Evolutionary conservation across 1,140 invertebrate species (phyloP), one percentile per base, ranked within the genome.

Genomic region (Papilio helenus): DNA sequence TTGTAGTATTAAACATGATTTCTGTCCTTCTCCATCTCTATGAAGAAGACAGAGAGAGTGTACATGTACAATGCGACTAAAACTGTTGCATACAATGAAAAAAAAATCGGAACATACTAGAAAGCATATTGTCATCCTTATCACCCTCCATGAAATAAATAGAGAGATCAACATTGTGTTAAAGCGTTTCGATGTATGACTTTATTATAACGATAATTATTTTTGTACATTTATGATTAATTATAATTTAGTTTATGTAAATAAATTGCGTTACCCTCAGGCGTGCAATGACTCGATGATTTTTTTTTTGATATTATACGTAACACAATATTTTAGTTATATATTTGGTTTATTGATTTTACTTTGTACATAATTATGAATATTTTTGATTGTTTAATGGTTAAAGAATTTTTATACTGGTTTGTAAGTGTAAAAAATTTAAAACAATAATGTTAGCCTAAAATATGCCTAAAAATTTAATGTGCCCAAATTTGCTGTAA

Each of bases 241-340:
- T 39, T 72, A 39, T 72, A 55, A n/a, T 18, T 71, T 71, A 29
- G 34, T 71, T 71, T 71, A 34, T 72, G 71, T 39, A 72, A 72
- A 72, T 72, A 39, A 18, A 42, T 44, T 20, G 26, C 18, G 34
- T 34, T 29, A 68, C 26, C 18, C 18, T 55, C n/a, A 8, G 16
- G 51, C 51, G 51, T 55, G 46, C 14, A 49, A 49, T 49, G 46
- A 49, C 46, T 49, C 14, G 16, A 16, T 49, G 16, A 18, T 8
- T 20, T 55, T 55, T 7, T 55, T n/a, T 55, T 55, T 55, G 5
- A 55, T 55, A 55, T 55, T 20, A 20, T 55, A 55, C 51, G 51
- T 55, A 55, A 55, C 14, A 49, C 51, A 55, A 55, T 51, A n/a
- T 18, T 55, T 9, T 55, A 55, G n/a, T 55, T 55, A 20, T 55